These are phyloP conservation scores for Bugula neritina DNA, from an alignment of 2,888 invertebrate genomes.

Conservation along the genomic window DNA sequence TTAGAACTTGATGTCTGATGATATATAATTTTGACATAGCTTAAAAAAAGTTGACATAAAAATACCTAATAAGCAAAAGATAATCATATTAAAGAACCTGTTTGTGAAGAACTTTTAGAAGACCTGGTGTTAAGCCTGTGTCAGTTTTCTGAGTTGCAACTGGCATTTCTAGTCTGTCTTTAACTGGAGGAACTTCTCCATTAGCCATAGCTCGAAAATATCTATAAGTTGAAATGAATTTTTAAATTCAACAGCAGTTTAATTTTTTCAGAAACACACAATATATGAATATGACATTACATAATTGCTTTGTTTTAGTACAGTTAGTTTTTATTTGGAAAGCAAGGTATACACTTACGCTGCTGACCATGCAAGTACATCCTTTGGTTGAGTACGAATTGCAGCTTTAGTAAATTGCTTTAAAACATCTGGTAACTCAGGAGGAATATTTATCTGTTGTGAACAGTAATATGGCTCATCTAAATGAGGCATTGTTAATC, in stretches of 20 bases:
- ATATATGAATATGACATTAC: too few species aligned
- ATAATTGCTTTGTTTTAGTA: too few species aligned
- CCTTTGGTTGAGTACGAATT: constrained; percentile 80
- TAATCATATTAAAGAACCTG: too few species aligned
- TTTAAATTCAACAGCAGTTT: too few species aligned
- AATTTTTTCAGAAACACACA: too few species aligned
- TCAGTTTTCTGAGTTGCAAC: constrained; percentile 56
- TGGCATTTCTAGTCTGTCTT: constrained; percentile 61
- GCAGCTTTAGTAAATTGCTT: constrained; percentile 86
- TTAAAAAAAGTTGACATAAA: too few species aligned
- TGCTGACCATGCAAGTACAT: constrained; percentile 76
- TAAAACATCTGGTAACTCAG: constrained; percentile 72
- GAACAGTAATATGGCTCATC: constrained; percentile 72
- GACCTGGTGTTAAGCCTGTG: constrained; percentile 72
- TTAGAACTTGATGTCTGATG: too few species aligned
- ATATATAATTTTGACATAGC: too few species aligned
- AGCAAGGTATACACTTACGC: too few species aligned
- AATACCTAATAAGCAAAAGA: too few species aligned
- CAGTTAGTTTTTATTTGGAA: too few species aligned
- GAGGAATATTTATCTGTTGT: constrained; percentile 76
- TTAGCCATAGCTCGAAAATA: constrained; percentile 70
- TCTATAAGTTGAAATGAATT: constrained; percentile 35
- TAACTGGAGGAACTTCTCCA: constrained; percentile 73
- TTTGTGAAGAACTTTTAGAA: constrained; percentile 68
- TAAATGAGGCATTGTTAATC: constrained; percentile 37